Conservation (phyloP, 2,797 vertebrate species). For the Geotrypetes seraphini region DNA sequence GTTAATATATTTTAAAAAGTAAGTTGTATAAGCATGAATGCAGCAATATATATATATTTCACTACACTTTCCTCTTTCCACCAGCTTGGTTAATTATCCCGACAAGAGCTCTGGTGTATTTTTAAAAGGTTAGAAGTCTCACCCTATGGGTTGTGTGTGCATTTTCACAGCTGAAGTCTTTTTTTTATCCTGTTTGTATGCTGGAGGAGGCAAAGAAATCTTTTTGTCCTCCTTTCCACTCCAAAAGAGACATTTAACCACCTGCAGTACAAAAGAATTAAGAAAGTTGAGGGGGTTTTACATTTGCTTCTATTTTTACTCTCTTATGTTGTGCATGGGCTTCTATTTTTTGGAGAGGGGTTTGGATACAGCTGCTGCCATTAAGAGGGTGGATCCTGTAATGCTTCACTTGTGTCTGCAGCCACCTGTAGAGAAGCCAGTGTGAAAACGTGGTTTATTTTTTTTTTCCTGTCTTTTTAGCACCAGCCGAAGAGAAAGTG, state of each 20-base stretch:
- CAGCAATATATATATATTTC: conserved; percentile 45
- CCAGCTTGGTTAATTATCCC: conserved; percentile 6
- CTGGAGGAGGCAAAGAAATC: too few relatives aligned
- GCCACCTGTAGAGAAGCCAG: too few relatives aligned
- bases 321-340: not conserved
- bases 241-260: not conserved
- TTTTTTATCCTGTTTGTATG: not conserved
- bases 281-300: not conserved
- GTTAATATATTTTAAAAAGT: conserved; percentile 24
- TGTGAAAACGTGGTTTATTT: too few relatives aligned
- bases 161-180: not conserved
- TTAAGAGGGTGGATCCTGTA: too few relatives aligned
- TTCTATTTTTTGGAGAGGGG: not conserved
- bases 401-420: too few relatives aligned
- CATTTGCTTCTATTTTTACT: not conserved
- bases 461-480: too few relatives aligned
- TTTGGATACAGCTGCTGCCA: too few relatives aligned
- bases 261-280: not conserved
- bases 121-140: not conserved
- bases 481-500: too few relatives aligned
- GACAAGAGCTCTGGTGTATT: not conserved
- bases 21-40: conserved; percentile 26
- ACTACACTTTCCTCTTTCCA: conserved; percentile 7
- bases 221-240: too few relatives aligned
- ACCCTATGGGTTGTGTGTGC: not conserved